Evolutionary conservation across 2,797 vertebrate genomes (phyloP), one percentile per base, ranked within the genome.

Genomic region (Falco concolor): DNA sequence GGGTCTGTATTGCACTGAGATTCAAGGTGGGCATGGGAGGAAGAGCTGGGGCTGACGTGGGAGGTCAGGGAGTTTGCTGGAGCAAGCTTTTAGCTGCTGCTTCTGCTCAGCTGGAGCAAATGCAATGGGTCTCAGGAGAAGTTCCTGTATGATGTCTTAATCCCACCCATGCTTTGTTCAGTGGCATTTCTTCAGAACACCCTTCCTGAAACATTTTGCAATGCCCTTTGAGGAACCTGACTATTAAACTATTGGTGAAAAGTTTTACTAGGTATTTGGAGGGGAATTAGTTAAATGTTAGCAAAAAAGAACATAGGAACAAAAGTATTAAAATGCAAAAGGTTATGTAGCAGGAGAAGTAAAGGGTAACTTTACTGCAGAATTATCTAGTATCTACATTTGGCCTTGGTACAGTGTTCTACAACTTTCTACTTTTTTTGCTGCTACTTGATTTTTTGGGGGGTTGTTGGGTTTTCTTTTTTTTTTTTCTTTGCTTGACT

Each of bases 21-120:
- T 11, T n/a, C 3, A 2, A 61, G 19, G 15, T 84, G 12, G 42
- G 13, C 28, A 53, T 28, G 45, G 30, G 16, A 17, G 0, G 32
- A 79, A 79, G 32, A 59, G 12, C 53, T 64, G 57, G 11, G 23
- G 10, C 10, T 69, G 65, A 8, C 0, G 0, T 21, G 11, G 44
- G 45, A 64, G 15, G 12, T 24, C 28, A 14, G 23, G 17, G 12
- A 44, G 19, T 47, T 78, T 34, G 11, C 53, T 65, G 63, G 11
- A 53, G 23, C 34, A 49, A 68, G 34, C 22, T 87, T 87, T 32
- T 49, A 18, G 28, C 24, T 64, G 13, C 47, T 84, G 24, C n/a
- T 59, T 93, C 36, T 74, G n/a, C 49, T 63, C 32, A 17, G 2
- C 40, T 47, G 36, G 38, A 52, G 28, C 21, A 61, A 69, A 32